Conservation (phyloP, 2,797 vertebrate species). For the Lagorchestes hirsutus region DNA sequence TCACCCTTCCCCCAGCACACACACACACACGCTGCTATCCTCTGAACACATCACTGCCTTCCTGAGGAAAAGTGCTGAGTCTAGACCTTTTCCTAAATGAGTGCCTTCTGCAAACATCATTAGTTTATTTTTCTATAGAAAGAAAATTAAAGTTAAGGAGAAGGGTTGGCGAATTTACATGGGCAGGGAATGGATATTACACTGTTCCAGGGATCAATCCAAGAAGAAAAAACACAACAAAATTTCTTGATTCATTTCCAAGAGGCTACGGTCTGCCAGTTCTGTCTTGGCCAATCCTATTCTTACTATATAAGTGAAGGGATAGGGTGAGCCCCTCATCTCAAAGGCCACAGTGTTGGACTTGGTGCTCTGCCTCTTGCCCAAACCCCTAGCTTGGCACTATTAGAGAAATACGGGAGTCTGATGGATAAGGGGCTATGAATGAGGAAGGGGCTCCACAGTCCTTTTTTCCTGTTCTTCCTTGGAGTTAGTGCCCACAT, state of each 20-base stretch:
- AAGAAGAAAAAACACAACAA: neutral
- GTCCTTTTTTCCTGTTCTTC: neutral
- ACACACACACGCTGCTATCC: conserved; percentile 34
- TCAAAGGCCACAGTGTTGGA: neutral
- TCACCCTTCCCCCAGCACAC: conserved; percentile 35
- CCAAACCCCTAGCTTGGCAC: neutral
- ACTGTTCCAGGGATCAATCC: neutral
- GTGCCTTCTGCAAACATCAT: conserved; percentile 66
- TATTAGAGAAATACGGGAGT: neutral
- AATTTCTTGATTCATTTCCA: neutral
- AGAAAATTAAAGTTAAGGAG: conserved; percentile 26
- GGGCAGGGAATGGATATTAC: neutral
- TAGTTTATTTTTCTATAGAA: neutral
- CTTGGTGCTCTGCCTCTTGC: neutral
- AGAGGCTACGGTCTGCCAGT: neutral
- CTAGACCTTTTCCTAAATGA: conserved; percentile 72
- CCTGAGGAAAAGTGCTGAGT: conserved; percentile 67
- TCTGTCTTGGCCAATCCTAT: neutral
- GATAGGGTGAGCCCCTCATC: neutral
- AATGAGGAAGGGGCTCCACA: neutral
- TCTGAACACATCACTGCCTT: conserved; percentile 57
- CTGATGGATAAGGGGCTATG: neutral
- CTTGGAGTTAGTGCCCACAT: neutral
- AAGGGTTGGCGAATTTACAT: neutral
- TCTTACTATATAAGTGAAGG: neutral